Evolutionary conservation across 2,113 vertebrate species (phyloP).

Genomic region (Mobula hypostoma): DNA sequence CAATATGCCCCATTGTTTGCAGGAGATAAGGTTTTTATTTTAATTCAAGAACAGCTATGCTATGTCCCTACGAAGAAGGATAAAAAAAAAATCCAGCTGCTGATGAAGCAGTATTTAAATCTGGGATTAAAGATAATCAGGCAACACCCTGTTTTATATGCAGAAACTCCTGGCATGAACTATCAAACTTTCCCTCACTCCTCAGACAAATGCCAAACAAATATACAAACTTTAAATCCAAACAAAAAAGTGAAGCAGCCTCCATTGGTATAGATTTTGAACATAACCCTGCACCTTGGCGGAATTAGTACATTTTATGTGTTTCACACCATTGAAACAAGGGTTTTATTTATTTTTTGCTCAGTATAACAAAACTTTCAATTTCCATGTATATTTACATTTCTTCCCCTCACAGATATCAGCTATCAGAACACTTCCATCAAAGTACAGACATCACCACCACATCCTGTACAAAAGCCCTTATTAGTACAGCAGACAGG

Average conservation of each 20-base stretch:
- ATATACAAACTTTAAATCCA: neutral
- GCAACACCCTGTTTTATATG: neutral
- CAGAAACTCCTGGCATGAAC: neutral
- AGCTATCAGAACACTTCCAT: too few relatives aligned
- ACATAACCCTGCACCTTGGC: neutral
- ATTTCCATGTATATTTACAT: too few relatives aligned
- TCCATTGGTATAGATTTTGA: neutral
- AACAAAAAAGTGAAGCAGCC: neutral
- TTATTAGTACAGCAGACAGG: too few relatives aligned
- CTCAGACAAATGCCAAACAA: neutral
- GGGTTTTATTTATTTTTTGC: neutral
- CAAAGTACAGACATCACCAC: too few relatives aligned
- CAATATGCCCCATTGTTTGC: neutral
- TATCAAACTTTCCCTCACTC: neutral
- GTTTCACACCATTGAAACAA: constrained; percentile 23
- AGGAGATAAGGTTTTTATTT: neutral
- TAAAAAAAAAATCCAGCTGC: constrained; percentile 1
- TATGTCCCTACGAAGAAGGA: neutral
- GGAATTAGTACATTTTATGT: constrained; percentile 19
- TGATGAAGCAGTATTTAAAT: neutral
- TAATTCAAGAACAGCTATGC: neutral
- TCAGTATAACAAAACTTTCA: too few relatives aligned
- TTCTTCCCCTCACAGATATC: too few relatives aligned
- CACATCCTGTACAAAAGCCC: too few relatives aligned
- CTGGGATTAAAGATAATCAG: neutral